Base-by-base conservation (phyloP, 92 coral and sea anemone genomes). In the Hydrozoanthus gracilis region DNA sequence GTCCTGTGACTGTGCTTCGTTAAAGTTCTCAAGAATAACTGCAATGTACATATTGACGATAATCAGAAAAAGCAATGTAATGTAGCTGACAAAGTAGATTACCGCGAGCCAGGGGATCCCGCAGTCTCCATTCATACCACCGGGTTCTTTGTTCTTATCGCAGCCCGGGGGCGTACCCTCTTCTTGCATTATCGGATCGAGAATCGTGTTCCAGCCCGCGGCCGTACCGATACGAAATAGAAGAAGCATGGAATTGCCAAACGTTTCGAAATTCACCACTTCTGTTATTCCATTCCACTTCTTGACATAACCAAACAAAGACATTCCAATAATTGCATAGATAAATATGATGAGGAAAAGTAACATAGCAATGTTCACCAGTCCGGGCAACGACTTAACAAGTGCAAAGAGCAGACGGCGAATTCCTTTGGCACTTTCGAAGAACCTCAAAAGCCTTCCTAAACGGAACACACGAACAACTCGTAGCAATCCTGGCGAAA, bases 11-110 rank as follows among this genome's bases (percentile, higher is more conserved):
- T 95, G 98, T 0, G 99, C 99, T 66, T 95, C 99, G 79, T 97
- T 97, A 83, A 97, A 97, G 88, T 97, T 97, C 91, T 97, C 99
- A 77, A 97, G 92, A 76, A 97, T 97, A 86, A 97, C 99, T 8
- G 99, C 99, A 80, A 97, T 97, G 89, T 97, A 97, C 99, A 97
- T 97, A 83, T 97, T 97, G 56, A 97, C 94, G 4, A 95, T 95
- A 46, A 97, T 95, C 12, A 97, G 91, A 79, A 97, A 97, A 55
- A 97, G 94, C 48, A 97, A 83, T 18, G 94, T 73, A 77, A 97
- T 97, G 89, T 97, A 97, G 89, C 93, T 93, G 79, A 95, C 98
- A 79, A 97, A 97, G 88, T 95, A 97, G 62, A 95, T 84, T 2
- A 97, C 99, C 5, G 99, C 99, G 27, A 97, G 89, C 86, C 89